Evolutionary conservation across 2,797 vertebrate species (phyloP), one percentile per base, ranked within the genome.

Genomic region (Hydrocynus forskahlii): DNA sequence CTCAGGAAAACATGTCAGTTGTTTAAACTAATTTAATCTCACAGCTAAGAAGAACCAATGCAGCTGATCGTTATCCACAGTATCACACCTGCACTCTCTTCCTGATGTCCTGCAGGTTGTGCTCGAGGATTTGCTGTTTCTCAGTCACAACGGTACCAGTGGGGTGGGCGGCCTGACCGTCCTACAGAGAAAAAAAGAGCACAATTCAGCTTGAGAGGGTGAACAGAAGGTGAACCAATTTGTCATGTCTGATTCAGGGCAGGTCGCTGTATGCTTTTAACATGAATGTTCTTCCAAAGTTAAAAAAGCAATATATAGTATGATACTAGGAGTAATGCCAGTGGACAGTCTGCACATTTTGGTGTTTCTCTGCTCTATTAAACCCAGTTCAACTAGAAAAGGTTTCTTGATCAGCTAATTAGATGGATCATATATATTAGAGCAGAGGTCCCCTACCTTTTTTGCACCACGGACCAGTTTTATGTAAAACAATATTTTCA

Each of bases 71-170:
- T 52, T 12, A 48, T 1, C 5, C 5, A n/a, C 48, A 17, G 16
- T 45, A 81, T 83, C 90, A 12, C 78, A 98, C 98, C 97, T 99
- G 98, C 17, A 99, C 98, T 2, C 97, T 95, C 91, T 99, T 99
- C 88, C 98, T 95, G 87, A 99, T 97, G 74, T 99, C 98, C 92
- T 99, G 97, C 14, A 99, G 95, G 83, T 98, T 97, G 90, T 99
- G 97, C 87, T 99, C 98, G 88, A 99, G 90, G 88, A 99, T 98
- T 89, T 99, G 97, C 89, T 99, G 98, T 87, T 99, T 99, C 89
- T 99, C 98, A 0, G 98, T 99, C 87, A 98, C 97, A 2, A 99
- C 97, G 0, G 97, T 96, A 0, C 97, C 96, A 0, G 95, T 96
- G 0, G 97, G 96, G 84, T 99, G 97, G 1, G 96, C 96, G n/a